phyloP scores from a whole-genome alignment of 37 sponge, comb jelly and placozoan species.

The Eunapius fragilis region DNA sequence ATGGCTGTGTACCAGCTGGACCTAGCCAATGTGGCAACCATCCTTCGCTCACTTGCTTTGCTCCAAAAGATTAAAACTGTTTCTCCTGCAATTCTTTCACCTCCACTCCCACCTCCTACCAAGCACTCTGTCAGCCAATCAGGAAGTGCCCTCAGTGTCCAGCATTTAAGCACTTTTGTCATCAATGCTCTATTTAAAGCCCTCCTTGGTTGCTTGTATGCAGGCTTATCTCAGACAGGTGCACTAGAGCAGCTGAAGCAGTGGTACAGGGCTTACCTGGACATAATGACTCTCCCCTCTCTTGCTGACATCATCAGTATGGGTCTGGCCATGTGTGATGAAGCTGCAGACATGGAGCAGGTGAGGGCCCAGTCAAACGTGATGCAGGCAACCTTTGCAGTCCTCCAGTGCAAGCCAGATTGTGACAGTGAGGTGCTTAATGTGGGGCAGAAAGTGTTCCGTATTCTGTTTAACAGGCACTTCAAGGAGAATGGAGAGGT shows the following conservation, averaged over 20 bases:
- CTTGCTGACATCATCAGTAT: neutral
- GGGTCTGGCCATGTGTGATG: neutral
- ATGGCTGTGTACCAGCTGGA: slow-evolving; percentile 55
- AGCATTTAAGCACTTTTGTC: slow-evolving; percentile 42
- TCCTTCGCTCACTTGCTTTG: slow-evolving; percentile 61
- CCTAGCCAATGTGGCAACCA: slow-evolving; percentile 58
- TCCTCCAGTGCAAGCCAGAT: slow-evolving; percentile 13
- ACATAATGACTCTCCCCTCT: slow-evolving; percentile 17
- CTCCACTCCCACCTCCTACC: neutral
- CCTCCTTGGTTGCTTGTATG: slow-evolving; percentile 36
- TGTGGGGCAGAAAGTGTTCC: no score
- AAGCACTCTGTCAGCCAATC: slow-evolving; percentile 3
- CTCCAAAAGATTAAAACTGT: slow-evolving; percentile 25
- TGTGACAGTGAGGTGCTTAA: no score
- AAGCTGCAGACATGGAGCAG: slow-evolving; percentile 9
- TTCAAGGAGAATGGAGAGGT: no score
- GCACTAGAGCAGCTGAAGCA: neutral
- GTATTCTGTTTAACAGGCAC: no score
- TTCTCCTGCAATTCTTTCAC: neutral
- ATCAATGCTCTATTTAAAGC: slow-evolving; percentile 48
- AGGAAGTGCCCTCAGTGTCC: slow-evolving; percentile 22
- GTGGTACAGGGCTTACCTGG: neutral
- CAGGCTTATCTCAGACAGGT: neutral
- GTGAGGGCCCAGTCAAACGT: slow-evolving; percentile 47
- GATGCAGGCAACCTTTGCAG: slow-evolving; percentile 51